Conservation (phyloP, 2,797 vertebrate genomes). For the Okamejei kenojei region DNA sequence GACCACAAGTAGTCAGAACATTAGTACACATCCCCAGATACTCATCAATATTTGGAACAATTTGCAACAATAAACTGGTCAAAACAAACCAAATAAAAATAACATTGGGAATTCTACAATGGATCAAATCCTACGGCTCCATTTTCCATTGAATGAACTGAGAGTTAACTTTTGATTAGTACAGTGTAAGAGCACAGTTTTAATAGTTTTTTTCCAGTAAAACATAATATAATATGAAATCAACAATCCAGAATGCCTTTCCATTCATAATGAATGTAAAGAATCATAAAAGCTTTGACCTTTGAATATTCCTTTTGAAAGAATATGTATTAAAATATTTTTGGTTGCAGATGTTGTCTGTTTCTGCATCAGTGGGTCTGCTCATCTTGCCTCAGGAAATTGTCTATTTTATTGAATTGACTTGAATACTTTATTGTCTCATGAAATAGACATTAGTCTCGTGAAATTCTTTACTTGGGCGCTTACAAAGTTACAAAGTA, state of each 20-base stretch:
- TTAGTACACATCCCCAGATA: not conserved
- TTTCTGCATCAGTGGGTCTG: not conserved
- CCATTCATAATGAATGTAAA: not conserved
- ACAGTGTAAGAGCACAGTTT: not conserved
- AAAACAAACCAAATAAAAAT: not conserved
- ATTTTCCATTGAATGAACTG: not conserved
- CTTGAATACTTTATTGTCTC: too few relatives aligned
- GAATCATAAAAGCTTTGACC: not conserved
- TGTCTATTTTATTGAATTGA: not conserved
- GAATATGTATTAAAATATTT: not conserved
- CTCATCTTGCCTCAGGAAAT: not conserved
- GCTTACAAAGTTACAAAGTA: too few relatives aligned
- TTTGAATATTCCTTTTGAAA: not conserved
- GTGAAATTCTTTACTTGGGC: too few relatives aligned
- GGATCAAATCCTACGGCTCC: not conserved
- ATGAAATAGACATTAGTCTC: too few relatives aligned
- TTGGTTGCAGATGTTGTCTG: not conserved
- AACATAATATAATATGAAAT: not conserved
- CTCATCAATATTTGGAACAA: not conserved
- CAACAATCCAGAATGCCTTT: not conserved
- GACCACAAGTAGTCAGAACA: not conserved
- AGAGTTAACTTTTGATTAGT: not conserved
- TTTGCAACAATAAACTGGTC: not conserved
- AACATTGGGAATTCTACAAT: not conserved
- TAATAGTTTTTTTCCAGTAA: not conserved